phyloP scores from a whole-genome alignment of 2,888 invertebrate species.

The Nephrocerus scutellatus region DNA sequence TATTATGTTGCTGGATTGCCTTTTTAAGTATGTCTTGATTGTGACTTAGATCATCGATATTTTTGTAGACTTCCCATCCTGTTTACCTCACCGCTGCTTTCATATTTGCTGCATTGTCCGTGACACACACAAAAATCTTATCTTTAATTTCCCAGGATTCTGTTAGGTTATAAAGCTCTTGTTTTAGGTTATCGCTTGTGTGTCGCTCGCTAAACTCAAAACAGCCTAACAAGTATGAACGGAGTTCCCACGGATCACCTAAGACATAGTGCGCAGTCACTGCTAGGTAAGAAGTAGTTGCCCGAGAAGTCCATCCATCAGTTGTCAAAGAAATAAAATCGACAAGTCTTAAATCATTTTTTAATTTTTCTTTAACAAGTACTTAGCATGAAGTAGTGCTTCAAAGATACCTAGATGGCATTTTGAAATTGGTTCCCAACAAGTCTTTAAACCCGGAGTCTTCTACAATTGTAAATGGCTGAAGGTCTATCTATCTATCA shows the following conservation, averaged over 20 bases:
- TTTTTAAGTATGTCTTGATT: too few species aligned
- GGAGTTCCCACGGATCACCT: slow-evolving; percentile 4
- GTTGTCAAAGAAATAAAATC: slow-evolving; percentile 4
- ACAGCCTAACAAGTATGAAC: slow-evolving; percentile 5
- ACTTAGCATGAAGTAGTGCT: slow-evolving; percentile 3
- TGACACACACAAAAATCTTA: slow-evolving; percentile 5
- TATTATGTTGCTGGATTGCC: too few species aligned
- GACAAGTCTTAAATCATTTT: neutral
- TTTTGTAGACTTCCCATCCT: too few species aligned
- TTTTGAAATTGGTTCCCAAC: slow-evolving; percentile 2
- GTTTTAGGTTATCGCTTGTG: neutral
- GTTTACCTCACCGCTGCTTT: too few species aligned
- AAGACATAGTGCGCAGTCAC: slow-evolving; percentile 2
- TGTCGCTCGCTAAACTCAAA: slow-evolving; percentile 6
- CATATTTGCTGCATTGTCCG: too few species aligned
- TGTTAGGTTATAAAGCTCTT: neutral
- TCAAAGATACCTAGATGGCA: neutral
- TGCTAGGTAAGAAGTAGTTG: slow-evolving; percentile 7
- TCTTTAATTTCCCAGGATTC: neutral
- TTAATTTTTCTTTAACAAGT: slow-evolving; percentile 3
- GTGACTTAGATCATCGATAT: too few species aligned
- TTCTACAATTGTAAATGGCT: slow-evolving; percentile 4
- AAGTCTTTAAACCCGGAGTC: slow-evolving; percentile 6
- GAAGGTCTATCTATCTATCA: slow-evolving; percentile 5
- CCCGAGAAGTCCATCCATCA: slow-evolving; percentile 9